Percentiles rank a stretch among this genome's conserved stretches.
Conservation (phyloP, 30 jellyfish, hydroid and myxozoan species). For the Chrysaora quinquecirrha region DNA sequence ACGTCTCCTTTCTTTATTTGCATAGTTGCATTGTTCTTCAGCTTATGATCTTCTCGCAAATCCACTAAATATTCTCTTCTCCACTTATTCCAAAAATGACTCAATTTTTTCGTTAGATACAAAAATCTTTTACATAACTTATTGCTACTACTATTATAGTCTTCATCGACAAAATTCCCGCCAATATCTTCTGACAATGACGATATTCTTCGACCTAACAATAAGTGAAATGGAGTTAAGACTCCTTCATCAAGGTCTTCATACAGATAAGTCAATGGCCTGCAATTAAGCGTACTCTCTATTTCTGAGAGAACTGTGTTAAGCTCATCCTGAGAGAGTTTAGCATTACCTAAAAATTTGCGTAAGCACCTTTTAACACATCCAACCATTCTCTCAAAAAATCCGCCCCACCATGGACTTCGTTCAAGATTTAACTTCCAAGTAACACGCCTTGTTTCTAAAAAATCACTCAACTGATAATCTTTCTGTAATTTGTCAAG, state of each 20-base stretch:
- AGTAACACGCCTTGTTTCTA: not conserved
- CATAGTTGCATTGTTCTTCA: not conserved
- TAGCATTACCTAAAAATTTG: conserved; percentile 21
- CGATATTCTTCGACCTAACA: conserved; percentile 2
- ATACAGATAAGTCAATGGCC: conserved; percentile 39
- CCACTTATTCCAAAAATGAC: conserved; percentile 43
- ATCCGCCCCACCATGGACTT: conserved; percentile 37
- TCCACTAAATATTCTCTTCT: too few relatives aligned
- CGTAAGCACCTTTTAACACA: conserved; percentile 7
- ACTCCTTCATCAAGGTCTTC: conserved; percentile 22
- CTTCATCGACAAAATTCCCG: not conserved
- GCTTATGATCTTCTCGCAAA: conserved; percentile 23
- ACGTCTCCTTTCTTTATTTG: conserved; percentile 15
- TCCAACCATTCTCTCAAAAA: conserved; percentile 25
- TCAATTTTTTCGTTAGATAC: conserved; percentile 7
- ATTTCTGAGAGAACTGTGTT: conserved; percentile 13
- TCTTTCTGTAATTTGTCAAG: conserved; percentile 2
- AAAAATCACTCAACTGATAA: not conserved
- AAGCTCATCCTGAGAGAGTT: not conserved
- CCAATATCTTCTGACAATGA: not conserved
- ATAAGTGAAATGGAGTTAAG: conserved; percentile 31
- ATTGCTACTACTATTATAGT: not conserved
- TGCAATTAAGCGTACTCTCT: conserved; percentile 14
- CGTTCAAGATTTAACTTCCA: conserved; percentile 25
- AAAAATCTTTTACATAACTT: conserved; percentile 21